phyloP scores from a whole-genome alignment of 2,888 invertebrate genomes.

The Euzophera pinguis region DNA sequence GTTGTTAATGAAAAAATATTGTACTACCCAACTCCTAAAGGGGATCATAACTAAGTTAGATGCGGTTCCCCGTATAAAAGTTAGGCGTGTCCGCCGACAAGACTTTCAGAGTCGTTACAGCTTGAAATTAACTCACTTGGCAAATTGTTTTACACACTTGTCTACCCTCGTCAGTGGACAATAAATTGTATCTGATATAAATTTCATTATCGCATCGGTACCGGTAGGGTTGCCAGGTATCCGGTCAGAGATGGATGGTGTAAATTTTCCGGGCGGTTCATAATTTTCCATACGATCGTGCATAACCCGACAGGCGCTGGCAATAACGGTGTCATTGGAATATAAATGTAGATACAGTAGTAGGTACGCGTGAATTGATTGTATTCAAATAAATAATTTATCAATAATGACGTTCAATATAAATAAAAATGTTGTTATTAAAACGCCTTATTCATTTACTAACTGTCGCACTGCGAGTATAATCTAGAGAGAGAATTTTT shows the following conservation, averaged over 20 bases:
- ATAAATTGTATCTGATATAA: slow-evolving; percentile 44
- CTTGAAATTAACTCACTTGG: slow-evolving; percentile 50
- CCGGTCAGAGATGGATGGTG: slow-evolving; percentile 1
- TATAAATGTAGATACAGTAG: background rate
- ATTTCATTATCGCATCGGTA: slow-evolving; percentile 27
- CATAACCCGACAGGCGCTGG: background rate
- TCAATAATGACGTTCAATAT: too few relatives aligned
- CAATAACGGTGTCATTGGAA: background rate
- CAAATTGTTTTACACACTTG: slow-evolving; percentile 64
- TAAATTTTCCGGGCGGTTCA: background rate
- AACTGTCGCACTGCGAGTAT: too few relatives aligned
- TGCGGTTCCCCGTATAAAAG: slow-evolving; percentile 26
- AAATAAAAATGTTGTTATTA: too few relatives aligned
- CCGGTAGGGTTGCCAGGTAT: slow-evolving; percentile 11
- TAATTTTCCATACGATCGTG: background rate
- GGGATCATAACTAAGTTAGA: slow-evolving; percentile 19
- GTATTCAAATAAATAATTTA: too few relatives aligned
- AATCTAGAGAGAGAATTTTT: too few relatives aligned
- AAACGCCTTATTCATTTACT: too few relatives aligned
- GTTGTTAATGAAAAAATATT: slow-evolving; percentile 1
- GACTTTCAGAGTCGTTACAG: slow-evolving; percentile 28
- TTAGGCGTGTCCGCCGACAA: slow-evolving; percentile 21
- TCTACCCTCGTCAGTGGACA: slow-evolving; percentile 44
- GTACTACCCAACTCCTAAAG: background rate
- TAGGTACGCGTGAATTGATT: too few relatives aligned